phyloP scores from a whole-genome alignment of 2,888 invertebrate genomes.

The Lochmaea crataegi region DNA sequence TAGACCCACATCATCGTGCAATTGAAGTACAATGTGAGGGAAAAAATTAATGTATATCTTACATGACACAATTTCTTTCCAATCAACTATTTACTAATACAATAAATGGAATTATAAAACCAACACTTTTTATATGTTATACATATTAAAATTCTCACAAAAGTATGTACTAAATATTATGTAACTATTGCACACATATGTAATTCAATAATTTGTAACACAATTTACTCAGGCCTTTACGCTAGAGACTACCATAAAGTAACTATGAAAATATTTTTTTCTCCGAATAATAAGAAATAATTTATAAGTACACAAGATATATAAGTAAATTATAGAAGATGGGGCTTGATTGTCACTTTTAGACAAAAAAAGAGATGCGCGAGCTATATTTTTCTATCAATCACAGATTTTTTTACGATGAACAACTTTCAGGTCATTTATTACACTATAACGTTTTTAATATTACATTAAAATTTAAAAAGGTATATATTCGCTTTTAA shows the following conservation, averaged over 20 bases:
- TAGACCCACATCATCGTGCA: no score
- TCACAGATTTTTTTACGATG: conserved; percentile 30
- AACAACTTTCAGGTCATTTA: conserved; percentile 5
- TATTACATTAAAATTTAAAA: not conserved
- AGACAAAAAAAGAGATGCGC: conserved; percentile 7
- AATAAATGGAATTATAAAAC: conserved; percentile 1
- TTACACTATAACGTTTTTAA: conserved; percentile 14
- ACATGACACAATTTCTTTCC: no score
- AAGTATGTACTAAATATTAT: not conserved
- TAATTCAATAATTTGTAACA: not conserved
- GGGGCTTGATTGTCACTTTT: conserved; percentile 16
- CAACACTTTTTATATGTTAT: not conserved
- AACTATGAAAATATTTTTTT: not conserved
- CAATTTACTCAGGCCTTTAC: not conserved
- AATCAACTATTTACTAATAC: no score
- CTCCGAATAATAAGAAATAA: not conserved
- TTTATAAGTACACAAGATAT: conserved; percentile 1
- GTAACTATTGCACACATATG: not conserved
- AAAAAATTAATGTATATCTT: not conserved
- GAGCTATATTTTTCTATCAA: conserved; percentile 14
- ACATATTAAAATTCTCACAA: not conserved
- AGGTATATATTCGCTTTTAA: not conserved
- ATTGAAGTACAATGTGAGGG: not conserved
- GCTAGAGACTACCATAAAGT: not conserved
- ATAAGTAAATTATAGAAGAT: not conserved